A percentile compares a stretch with the other conserved stretches of the same genome.
phyloP scores from a whole-genome alignment of 2,797 vertebrate genomes.

The Sebastes melanostomus region DNA sequence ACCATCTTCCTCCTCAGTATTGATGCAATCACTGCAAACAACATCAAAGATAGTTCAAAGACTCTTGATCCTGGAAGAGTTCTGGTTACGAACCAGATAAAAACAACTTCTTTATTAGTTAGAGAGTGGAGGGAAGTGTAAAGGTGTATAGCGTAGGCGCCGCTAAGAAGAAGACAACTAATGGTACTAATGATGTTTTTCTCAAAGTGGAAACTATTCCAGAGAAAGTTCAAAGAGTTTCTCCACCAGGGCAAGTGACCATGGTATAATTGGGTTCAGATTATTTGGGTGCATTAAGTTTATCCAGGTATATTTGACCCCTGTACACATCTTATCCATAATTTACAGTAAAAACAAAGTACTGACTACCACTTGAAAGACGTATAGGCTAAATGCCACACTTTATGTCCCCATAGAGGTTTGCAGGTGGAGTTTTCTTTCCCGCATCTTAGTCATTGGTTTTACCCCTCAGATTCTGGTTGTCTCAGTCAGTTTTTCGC shows the following conservation, averaged over 20 bases:
- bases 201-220: background rate
- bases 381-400: background rate
- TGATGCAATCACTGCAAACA: background rate
- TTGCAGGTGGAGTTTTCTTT: background rate
- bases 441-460: background rate
- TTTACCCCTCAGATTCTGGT: background rate
- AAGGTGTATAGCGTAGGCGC: background rate
- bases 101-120: background rate
- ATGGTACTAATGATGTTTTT: slow-evolving; percentile 15
- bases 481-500: background rate
- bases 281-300: background rate
- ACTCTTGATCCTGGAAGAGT: background rate
- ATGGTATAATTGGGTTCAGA: background rate
- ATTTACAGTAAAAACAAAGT: background rate
- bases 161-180: background rate
- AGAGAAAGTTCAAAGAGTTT: background rate
- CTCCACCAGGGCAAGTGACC: background rate
- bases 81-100: background rate
- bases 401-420: background rate
- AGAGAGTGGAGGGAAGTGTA: background rate
- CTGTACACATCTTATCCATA: background rate
- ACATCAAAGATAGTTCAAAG: background rate
- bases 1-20: background rate
- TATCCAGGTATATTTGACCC: background rate
- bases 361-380: background rate